Evolutionary conservation across 2,113 vertebrate genomes (phyloP).

Genomic region (Coregonus clupeaformis): DNA sequence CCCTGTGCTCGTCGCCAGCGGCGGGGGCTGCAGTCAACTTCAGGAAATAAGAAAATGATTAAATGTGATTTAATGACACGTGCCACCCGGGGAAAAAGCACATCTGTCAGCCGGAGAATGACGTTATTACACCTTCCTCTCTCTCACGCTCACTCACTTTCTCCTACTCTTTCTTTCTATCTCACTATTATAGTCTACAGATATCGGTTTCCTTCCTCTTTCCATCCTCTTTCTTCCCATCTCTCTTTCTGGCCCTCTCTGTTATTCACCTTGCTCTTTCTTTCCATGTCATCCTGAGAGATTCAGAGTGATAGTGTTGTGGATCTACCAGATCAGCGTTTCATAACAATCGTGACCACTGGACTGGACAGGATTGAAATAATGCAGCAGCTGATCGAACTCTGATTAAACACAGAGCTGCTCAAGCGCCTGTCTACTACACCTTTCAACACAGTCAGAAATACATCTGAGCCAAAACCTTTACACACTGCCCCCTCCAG

Average conservation of each 20-base stretch:
- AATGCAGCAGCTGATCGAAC: too few species aligned
- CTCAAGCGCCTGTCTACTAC: too few species aligned
- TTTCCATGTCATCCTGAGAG: neutral
- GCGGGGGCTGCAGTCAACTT: slow-evolving; percentile 54
- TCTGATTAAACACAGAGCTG: too few species aligned
- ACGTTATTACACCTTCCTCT: slow-evolving; percentile 51
- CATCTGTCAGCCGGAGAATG: slow-evolving; percentile 61
- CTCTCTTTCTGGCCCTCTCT: neutral
- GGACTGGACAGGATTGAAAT: too few species aligned
- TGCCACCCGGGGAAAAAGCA: slow-evolving; percentile 47
- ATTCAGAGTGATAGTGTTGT: neutral
- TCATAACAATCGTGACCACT: neutral
- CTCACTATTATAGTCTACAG: neutral
- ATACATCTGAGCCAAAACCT: slow-evolving; percentile 1
- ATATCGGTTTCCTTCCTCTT: neutral
- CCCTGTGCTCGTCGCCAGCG: slow-evolving; percentile 30
- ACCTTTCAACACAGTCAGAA: neutral
- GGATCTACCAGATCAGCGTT: neutral
- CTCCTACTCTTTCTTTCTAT: neutral
- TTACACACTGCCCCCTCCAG: slow-evolving; percentile 60
- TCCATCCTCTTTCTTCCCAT: neutral
- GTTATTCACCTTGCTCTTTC: neutral
- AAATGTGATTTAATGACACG: slow-evolving; percentile 67
- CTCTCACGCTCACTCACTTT: neutral
- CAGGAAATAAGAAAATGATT: slow-evolving; percentile 74